phyloP scores from a whole-genome alignment of 2,113 vertebrate genomes.

The Calonectris borealis region DNA sequence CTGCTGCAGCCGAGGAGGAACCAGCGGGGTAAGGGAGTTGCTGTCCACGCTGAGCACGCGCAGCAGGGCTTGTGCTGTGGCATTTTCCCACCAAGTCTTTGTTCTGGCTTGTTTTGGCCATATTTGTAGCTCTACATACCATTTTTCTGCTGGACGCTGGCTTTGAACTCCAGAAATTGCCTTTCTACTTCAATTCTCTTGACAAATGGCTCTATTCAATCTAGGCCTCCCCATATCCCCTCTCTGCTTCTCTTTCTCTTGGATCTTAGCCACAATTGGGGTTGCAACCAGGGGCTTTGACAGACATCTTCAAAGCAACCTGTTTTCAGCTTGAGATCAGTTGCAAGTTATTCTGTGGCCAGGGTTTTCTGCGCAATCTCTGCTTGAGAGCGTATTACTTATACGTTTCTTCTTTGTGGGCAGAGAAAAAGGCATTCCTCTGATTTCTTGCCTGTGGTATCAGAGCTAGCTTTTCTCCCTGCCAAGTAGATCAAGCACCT shows the following conservation, averaged over 20 bases:
- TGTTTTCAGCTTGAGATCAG: constrained; percentile 9
- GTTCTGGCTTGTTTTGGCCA: background rate
- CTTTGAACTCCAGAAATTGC: background rate
- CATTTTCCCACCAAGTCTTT: background rate
- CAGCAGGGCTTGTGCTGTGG: background rate
- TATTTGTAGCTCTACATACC: background rate
- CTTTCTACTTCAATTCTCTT: constrained; percentile 5
- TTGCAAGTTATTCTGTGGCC: constrained; percentile 1
- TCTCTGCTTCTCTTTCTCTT: background rate
- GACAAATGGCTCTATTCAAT: background rate
- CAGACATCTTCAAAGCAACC: constrained; percentile 38
- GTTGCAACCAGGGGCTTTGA: background rate
- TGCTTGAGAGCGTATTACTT: background rate
- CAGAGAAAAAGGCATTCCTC: constrained; percentile 44
- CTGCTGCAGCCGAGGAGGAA: fast-evolving
- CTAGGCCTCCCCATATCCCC: background rate
- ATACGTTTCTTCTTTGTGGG: constrained; percentile 21
- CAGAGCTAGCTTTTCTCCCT: background rate
- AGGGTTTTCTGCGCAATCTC: background rate
- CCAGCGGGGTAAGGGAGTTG: background rate
- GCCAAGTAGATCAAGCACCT: constrained; percentile 10
- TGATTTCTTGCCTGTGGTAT: constrained; percentile 25
- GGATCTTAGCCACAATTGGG: background rate
- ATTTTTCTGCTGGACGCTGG: fast-evolving
- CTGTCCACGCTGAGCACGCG: background rate